Evolutionary conservation across 2,888 invertebrate species (phyloP), one percentile per base, ranked within the genome.

Genomic region (Sphaerophoria taeniata): DNA sequence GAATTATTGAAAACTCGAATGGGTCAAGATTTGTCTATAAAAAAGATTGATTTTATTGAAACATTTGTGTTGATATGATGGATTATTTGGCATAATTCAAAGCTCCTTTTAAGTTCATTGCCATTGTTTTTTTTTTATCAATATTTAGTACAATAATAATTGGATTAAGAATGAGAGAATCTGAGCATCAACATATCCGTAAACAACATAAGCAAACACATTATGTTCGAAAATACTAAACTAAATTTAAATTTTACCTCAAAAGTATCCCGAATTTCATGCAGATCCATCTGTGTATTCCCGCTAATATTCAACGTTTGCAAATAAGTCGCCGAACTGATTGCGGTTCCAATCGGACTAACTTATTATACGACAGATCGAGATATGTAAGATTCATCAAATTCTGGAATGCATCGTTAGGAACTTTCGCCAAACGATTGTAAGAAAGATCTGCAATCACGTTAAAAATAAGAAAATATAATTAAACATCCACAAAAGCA

Each of bases 301-400:
- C 96, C 95, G 88, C 96, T 95, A 60, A 96, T 94, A 89, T 95
- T 94, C 16, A 96, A 93, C 61, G 93, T 93, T 89, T 93, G 93
- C 73, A 96, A 91, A 55, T 94, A 94, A 88, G 87, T 88, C 90
- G 89, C 36, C 90, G 88, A 69, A 92, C 90, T 7, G 91, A 90
- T 86, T 94, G 94, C 6, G 94, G 93, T 89, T 96, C 95, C 84
- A 96, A 93, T 69, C 94, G 93, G 88, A 95, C 94, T 87, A 96
- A 93, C 91, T 95, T 95, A 90, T 97, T 96, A 90, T 95, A 95
- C 87, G 96, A 95, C 79, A 97, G 93, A 91, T 97, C 96, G 87
- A 97, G 92, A 88, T 95, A 94, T 81, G 93, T 92, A 76, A 97
- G 93, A 79, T 94, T 94, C 65, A 95, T 94, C 87, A 96, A 93